Evolutionary conservation across 2,888 invertebrate genomes (phyloP), one percentile per base, ranked within the genome.

Genomic region (Cyaniris semiargus): DNA sequence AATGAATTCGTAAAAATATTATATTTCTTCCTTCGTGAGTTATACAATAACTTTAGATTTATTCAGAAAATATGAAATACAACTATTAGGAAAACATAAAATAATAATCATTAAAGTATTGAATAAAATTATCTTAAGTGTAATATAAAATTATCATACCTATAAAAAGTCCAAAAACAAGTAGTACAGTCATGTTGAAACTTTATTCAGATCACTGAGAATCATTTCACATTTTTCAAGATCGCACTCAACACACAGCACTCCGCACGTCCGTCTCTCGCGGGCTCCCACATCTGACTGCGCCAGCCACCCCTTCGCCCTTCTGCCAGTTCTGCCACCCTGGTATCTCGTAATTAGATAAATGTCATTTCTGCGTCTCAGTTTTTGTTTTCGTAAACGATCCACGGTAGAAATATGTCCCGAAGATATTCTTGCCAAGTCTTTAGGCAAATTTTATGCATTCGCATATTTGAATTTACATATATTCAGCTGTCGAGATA

Each of bases 261-360:
- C 34, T 27, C 44, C n/a, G 72, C 21, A 78, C 78, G 82, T 86
- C 81, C 82, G 81, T 74, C 78, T 80, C 75, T 66, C 79, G 27
- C 83, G 80, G 80, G 80, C 81, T 84, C 81, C 82, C 79, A 79
- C 79, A 80, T 79, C 81, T 82, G 85, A 92, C 93, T 92, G 91
- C 87, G 89, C 84, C 88, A 88, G 88, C 85, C 84, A 87, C 76
- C 76, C 48, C 76, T 71, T 7, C 71, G n/a, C 71, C 82, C 85
- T 82, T 81, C 81, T 83, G 86, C 86, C 87, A 83, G 84, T 82
- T 81, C 81, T 83, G 86, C 86, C 87, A 83, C 83, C 82, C 87
- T 86, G 88, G 89, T 91, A 92, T 92, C 85, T 88, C 89, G 87
- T 93, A 93, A 93, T 93, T 93, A 93, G 93, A 93, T 92, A 90